Evolutionary conservation across 1,140 invertebrate species (phyloP).

Genomic region (Pinna nobilis): DNA sequence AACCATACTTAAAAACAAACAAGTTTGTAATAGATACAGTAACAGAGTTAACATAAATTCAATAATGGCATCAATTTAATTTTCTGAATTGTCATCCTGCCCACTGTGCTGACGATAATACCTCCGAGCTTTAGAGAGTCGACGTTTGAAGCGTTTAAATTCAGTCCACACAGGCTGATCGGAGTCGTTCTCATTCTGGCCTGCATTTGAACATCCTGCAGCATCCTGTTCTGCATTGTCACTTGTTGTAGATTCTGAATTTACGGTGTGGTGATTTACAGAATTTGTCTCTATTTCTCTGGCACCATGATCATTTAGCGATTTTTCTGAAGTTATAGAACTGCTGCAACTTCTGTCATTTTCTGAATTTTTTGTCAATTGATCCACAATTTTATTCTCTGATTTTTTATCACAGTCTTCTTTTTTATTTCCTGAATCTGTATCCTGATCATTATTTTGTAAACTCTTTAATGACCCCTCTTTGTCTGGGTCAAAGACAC

Average conservation of each 20-base stretch:
- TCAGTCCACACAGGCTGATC: slow-evolving; percentile 59
- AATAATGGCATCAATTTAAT: too few relatives aligned
- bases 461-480: too few relatives aligned
- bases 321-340: slow-evolving; percentile 17
- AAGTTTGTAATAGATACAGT: too few relatives aligned
- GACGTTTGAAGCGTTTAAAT: slow-evolving; percentile 66
- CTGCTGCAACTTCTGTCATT: slow-evolving; percentile 18
- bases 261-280: neutral
- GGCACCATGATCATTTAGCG: neutral
- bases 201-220: neutral
- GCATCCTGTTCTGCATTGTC: slow-evolving; percentile 3
- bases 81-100: too few relatives aligned
- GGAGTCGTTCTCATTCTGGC: slow-evolving; percentile 25
- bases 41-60: too few relatives aligned
- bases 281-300: neutral
- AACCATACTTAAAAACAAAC: too few relatives aligned
- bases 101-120: slow-evolving; percentile 34
- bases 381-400: neutral
- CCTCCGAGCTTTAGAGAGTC: slow-evolving; percentile 31
- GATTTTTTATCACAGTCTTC: slow-evolving; percentile 10
- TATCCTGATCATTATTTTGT: neutral
- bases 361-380: neutral
- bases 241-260: neutral
- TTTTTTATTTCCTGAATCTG: neutral
- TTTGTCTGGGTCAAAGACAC: too few relatives aligned